Evolutionary conservation across 2,113 vertebrate genomes (phyloP).

Genomic region (Triplophysa rosa): DNA sequence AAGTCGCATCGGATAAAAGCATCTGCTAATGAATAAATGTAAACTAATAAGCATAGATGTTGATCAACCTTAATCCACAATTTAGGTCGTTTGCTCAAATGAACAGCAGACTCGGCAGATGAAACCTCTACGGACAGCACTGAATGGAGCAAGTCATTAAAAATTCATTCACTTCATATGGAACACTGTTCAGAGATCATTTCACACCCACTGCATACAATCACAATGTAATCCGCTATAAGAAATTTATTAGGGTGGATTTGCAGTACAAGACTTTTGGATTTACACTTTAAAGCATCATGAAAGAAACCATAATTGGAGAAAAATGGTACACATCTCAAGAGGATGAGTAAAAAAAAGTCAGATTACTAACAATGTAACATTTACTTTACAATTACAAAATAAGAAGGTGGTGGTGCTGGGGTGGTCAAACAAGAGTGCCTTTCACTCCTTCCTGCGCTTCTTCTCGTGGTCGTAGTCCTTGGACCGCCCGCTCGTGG

Average conservation of each 20-base stretch:
- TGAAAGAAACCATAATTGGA: not conserved
- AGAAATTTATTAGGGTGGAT: constrained; percentile 62
- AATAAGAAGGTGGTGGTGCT: not conserved
- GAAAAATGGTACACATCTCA: not conserved
- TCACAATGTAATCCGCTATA: constrained; percentile 38
- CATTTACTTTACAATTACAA: not conserved
- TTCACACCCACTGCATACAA: constrained; percentile 50
- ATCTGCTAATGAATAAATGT: no score
- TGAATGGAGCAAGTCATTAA: not conserved
- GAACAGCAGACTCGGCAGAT: not conserved
- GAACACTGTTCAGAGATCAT: constrained; percentile 9
- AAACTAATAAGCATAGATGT: not conserved
- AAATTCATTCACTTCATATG: not conserved
- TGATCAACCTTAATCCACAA: not conserved
- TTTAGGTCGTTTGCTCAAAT: not conserved
- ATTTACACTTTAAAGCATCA: constrained; percentile 39
- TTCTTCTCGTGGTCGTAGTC: constrained; percentile 98
- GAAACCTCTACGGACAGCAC: not conserved
- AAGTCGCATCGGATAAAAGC: no score
- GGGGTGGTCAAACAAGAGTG: not conserved
- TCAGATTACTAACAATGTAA: not conserved
- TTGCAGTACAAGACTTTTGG: constrained; percentile 63
- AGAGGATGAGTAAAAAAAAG: not conserved
- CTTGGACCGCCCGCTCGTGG: constrained; percentile 88
- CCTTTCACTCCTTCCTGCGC: constrained; percentile 89